Evolutionary conservation across 2,113 vertebrate species (phyloP).

Genomic region (Lasiurus cinereus): DNA sequence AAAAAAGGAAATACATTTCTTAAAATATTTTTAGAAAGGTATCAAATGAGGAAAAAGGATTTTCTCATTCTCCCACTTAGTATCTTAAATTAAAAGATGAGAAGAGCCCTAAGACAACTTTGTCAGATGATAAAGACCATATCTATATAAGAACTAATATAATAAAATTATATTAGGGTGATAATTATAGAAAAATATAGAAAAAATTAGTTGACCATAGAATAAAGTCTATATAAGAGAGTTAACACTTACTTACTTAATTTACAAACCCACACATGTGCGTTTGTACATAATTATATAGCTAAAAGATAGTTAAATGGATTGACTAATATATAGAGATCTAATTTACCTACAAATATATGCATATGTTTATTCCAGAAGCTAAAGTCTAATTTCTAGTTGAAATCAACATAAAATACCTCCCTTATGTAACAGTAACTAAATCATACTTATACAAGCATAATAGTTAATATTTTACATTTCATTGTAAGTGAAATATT

Average conservation of each 20-base stretch:
- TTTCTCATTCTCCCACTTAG: not conserved
- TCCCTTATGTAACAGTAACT: not conserved
- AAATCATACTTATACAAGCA: not conserved
- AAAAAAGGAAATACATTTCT: not conserved
- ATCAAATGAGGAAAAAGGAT: not conserved
- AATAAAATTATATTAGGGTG: not conserved
- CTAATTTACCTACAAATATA: not conserved
- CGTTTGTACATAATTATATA: not conserved
- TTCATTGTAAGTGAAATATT: not conserved
- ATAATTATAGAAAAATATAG: not conserved
- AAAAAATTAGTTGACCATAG: not conserved
- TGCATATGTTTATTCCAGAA: not conserved
- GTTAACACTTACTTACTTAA: not conserved
- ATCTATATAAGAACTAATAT: not conserved
- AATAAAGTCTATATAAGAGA: not conserved
- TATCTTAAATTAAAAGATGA: not conserved
- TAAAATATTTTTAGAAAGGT: not conserved
- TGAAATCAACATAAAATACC: conserved; percentile 2
- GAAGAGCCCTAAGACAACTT: not conserved
- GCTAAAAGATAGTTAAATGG: not conserved
- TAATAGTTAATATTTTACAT: not conserved
- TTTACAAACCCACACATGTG: not conserved
- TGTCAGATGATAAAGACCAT: not conserved
- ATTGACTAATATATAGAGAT: not conserved
- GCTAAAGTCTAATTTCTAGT: not conserved